phyloP scores from a whole-genome alignment of 2,113 vertebrate genomes.

The Apus apus region DNA sequence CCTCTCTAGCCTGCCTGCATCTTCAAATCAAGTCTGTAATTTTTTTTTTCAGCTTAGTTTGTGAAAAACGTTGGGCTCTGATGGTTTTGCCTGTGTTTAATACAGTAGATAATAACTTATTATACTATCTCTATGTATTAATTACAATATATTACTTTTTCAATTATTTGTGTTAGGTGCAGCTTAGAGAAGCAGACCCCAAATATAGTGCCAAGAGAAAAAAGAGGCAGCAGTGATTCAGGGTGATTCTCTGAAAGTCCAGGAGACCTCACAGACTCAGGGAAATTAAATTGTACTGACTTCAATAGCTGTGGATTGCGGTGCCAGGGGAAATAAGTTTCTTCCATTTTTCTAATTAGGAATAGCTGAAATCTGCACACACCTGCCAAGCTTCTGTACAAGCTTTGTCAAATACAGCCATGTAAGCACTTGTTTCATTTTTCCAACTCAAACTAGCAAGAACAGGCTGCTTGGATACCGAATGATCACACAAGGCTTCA shows the following conservation, averaged over 20 bases:
- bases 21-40: not conserved
- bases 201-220: not conserved
- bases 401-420: not conserved
- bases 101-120: not conserved
- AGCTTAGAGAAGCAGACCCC: not conserved
- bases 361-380: slow-evolving; percentile 21
- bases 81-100: not conserved
- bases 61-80: not conserved
- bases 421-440: slow-evolving; percentile 1
- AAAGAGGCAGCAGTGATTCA: not conserved
- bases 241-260: not conserved
- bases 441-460: slow-evolving; percentile 29
- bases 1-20: no score
- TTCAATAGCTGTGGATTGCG: not conserved
- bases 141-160: not conserved
- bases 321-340: not conserved
- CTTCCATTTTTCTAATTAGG: not conserved
- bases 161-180: not conserved
- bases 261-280: not conserved
- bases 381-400: not conserved
- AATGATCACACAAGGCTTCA: slow-evolving; percentile 51
- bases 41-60: not conserved
- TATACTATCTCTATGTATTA: not conserved
- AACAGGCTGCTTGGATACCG: slow-evolving; percentile 19
- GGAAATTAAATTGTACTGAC: not conserved